Percentiles rank a stretch among this genome's conserved stretches.
phyloP scores from a whole-genome alignment of 2,113 vertebrate species.

The Ciconia boyciana region DNA sequence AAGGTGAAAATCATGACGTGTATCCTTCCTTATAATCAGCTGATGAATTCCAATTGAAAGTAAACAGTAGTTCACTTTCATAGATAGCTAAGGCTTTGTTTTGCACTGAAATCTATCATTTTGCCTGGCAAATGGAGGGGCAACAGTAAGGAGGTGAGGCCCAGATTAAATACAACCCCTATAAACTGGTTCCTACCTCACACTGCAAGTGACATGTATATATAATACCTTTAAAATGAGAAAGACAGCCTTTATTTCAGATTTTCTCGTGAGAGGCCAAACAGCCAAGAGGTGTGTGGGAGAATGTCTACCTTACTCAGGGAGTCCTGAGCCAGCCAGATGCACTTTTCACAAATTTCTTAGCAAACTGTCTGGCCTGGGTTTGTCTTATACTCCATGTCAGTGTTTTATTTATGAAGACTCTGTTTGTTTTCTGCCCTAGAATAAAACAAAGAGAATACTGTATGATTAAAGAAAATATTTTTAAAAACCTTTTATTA shows the following conservation, averaged over 20 bases:
- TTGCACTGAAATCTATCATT: not conserved
- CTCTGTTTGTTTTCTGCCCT: conserved; percentile 33
- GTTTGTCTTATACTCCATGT: conserved; percentile 30
- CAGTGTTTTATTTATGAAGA: conserved; percentile 65
- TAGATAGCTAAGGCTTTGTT: not conserved
- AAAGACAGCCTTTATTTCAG: conserved; percentile 42
- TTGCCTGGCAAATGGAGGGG: not conserved
- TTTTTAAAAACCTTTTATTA: conserved; percentile 18
- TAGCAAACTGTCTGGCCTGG: conserved; percentile 51
- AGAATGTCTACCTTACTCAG: conserved; percentile 55
- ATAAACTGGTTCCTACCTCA: conserved; percentile 54
- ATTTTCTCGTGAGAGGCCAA: not conserved
- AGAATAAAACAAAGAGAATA: not conserved
- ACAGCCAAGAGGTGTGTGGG: not conserved
- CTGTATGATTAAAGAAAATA: not conserved
- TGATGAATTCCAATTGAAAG: not conserved
- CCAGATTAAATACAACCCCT: not conserved
- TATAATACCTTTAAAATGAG: not conserved
- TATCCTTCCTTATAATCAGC: not conserved
- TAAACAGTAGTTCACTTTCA: not conserved
- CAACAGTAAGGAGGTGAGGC: not conserved
- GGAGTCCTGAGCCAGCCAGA: conserved; percentile 61
- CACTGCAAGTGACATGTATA: not conserved
- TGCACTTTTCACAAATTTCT: conserved; percentile 38
- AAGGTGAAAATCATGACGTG: not conserved